Base-by-base conservation (phyloP, 92 coral and sea anemone genomes). In the Siderastrea radians region DNA sequence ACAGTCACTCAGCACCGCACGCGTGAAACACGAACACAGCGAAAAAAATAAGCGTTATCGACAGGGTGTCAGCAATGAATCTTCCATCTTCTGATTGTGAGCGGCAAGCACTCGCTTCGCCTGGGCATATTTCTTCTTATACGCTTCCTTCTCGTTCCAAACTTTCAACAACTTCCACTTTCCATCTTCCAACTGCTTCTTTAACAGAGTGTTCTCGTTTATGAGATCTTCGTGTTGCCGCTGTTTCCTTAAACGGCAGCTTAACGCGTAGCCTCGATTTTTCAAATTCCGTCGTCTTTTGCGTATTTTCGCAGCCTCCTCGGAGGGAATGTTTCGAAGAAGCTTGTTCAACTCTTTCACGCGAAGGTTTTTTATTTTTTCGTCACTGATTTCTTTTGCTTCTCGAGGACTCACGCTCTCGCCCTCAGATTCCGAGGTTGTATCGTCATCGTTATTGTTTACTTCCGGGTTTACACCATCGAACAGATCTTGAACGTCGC, bases 211-310 rank as follows among this genome's bases (percentile, higher is more conserved):
- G 16, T 92, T 93, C 19, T 74, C 75, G 50, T 38, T 62, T 43
- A 89, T 82, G n/a, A 94, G 78, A 63, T 48, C 80, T 62, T 58
- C 82, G n/a, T 90, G 79, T 44, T 72, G 83, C 58, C 47, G 65
- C 19, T 78, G 89, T 49, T 94, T 73, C 55, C 86, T 90, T 8
- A 72, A 62, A 13, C 97, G 88, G 87, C 97, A 94, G 49, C 78
- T 87, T 15, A 91, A 85, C 61, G 97, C 95, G 75, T 94, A 94
- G 7, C 88, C 88, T 38, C 97, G 83, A 70, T 94, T 94, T 68
- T 94, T 94, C 53, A 94, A 79, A 63, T 90, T 89, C n/a, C 97
- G 53, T 17, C 97, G 87, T 11, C 89, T 86, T 63, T 80, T 83
- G 61, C 93, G 85, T 62, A 89, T 83, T 10, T 47, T 68, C 9